Evolutionary conservation across 2,113 vertebrate genomes (phyloP).

Genomic region (Megaceryle torquata): DNA sequence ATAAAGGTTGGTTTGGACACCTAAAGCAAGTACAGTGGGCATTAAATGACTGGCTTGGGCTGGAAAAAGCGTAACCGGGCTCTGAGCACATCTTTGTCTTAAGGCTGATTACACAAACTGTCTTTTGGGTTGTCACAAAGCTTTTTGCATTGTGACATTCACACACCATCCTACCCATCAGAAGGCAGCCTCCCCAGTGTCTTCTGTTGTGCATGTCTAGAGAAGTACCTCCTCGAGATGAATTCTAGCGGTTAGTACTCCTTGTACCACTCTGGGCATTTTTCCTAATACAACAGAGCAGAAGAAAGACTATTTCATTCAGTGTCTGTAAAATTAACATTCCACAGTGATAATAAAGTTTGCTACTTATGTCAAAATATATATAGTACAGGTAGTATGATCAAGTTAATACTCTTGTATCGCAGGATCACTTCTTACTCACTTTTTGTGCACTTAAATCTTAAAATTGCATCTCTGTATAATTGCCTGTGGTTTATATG

Average conservation of each 20-base stretch:
- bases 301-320: neutral
- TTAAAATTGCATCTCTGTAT: neutral
- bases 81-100: neutral
- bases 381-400: neutral
- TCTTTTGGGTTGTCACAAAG: neutral
- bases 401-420: neutral
- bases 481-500: neutral
- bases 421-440: neutral
- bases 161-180: neutral
- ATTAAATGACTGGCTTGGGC: neutral
- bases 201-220: neutral
- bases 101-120: neutral
- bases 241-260: neutral
- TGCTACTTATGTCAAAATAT: neutral
- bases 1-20: neutral
- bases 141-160: neutral
- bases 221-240: neutral
- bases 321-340: neutral
- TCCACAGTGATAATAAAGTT: neutral
- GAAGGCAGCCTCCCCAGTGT: neutral
- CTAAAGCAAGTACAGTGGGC: neutral
- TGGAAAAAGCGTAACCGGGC: neutral
- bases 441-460: neutral
- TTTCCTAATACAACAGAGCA: neutral
- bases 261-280: neutral